Evolutionary conservation across 2,113 vertebrate genomes (phyloP).

Genomic region (Balaeniceps rex): DNA sequence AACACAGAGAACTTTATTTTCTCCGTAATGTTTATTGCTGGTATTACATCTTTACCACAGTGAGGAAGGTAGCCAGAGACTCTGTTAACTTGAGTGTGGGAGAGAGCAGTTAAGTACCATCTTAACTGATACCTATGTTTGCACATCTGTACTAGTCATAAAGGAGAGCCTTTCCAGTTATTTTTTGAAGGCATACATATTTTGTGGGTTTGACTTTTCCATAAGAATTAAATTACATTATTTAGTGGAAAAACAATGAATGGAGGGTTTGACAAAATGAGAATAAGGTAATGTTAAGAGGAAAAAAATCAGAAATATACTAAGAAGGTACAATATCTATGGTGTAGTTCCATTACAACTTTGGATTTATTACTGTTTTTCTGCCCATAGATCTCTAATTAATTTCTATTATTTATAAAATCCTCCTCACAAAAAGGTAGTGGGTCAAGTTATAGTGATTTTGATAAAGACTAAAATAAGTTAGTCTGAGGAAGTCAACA

Average conservation of each 20-base stretch:
- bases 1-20: background rate
- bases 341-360: background rate
- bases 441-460: background rate
- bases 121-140: background rate
- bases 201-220: background rate
- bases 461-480: background rate
- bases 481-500: background rate
- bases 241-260: background rate
- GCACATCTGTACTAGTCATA: background rate
- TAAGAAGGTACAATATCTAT: background rate
- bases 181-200: background rate
- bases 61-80: background rate
- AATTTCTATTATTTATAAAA: background rate
- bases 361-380: background rate
- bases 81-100: background rate
- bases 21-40: background rate
- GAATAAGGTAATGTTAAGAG: background rate
- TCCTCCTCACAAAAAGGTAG: background rate
- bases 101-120: background rate
- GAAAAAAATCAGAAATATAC: background rate
- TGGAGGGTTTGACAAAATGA: background rate
- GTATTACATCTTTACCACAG: background rate
- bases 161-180: background rate
- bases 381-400: background rate
- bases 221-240: background rate